These are phyloP conservation scores for Cephus pulcher DNA, from an alignment of 2,888 invertebrate genomes.

Conservation along the genomic window DNA sequence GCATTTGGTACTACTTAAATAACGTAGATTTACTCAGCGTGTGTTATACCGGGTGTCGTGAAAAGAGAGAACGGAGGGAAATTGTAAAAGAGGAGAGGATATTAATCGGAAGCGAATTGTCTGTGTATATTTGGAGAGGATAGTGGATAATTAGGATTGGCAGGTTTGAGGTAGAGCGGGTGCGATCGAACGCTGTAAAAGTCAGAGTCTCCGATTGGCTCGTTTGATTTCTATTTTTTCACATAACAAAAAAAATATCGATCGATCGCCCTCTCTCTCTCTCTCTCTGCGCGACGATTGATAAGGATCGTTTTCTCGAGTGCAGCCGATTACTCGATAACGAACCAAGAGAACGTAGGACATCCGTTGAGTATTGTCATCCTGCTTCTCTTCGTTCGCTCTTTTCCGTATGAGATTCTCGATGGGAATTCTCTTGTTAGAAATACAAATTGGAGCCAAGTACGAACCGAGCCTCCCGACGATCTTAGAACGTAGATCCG, in stretches of 20 bases:
- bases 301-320: not conserved
- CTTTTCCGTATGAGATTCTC: not conserved
- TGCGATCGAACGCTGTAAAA: not conserved
- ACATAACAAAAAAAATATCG: not conserved
- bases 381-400: not conserved
- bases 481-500: not conserved
- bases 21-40: not conserved
- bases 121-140: not conserved
- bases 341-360: too few species aligned
- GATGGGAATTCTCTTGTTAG: not conserved
- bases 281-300: not conserved
- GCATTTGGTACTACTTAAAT: not conserved
- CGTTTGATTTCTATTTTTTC: not conserved
- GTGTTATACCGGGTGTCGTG: not conserved
- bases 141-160: not conserved
- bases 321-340: not conserved
- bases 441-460: not conserved
- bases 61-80: not conserved
- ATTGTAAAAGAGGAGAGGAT: not conserved
- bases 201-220: not conserved
- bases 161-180: not conserved
- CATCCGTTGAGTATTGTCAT: too few species aligned
- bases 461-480: not conserved
- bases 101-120: not conserved
- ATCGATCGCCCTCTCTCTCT: not conserved